Percentiles rank a stretch among this genome's conserved stretches.
These are phyloP conservation scores for Macaria notata DNA, from an alignment of 2,888 invertebrate species.

Conservation along the genomic window DNA sequence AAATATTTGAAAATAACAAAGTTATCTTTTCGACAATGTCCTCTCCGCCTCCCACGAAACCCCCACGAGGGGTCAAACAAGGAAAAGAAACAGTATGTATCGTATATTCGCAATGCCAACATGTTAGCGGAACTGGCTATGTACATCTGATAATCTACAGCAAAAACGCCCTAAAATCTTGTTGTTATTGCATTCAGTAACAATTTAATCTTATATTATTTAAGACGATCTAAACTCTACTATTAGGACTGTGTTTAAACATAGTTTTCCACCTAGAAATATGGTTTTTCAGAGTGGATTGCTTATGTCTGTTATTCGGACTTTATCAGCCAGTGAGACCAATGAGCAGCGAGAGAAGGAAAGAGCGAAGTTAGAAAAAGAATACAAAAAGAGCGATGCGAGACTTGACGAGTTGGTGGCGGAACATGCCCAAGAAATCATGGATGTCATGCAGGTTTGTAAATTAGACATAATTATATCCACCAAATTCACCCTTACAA, in stretches of 20 bases:
- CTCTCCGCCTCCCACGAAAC: constrained; percentile 89
- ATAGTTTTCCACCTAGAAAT: too few species aligned
- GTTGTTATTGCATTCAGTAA: too few species aligned
- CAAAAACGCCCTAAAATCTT: too few species aligned
- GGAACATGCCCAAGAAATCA: constrained; percentile 93
- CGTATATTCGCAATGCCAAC: constrained; percentile 15
- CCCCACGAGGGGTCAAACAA: constrained; percentile 92
- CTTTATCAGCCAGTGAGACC: constrained; percentile 96
- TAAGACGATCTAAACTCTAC: too few species aligned
- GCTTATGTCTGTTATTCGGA: constrained; percentile 97
- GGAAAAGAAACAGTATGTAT: constrained; percentile 90
- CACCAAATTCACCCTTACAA: too few species aligned
- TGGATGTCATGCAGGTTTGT: constrained; percentile 88
- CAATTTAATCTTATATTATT: too few species aligned
- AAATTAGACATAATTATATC: too few species aligned
- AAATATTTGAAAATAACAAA: constrained; percentile 26
- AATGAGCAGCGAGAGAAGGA: constrained; percentile 96
- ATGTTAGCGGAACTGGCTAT: constrained; percentile 4
- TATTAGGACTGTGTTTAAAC: too few species aligned
- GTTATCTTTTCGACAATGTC: constrained; percentile 69
- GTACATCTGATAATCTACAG: too few species aligned
- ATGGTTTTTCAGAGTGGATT: constrained; percentile 85
- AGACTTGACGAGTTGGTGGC: constrained; percentile 94
- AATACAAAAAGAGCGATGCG: constrained; percentile 95
- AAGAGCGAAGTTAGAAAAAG: constrained; percentile 95